These are phyloP conservation scores for Atrina japonica DNA, from an alignment of 2,888 invertebrate genomes.

Conservation along the genomic window DNA sequence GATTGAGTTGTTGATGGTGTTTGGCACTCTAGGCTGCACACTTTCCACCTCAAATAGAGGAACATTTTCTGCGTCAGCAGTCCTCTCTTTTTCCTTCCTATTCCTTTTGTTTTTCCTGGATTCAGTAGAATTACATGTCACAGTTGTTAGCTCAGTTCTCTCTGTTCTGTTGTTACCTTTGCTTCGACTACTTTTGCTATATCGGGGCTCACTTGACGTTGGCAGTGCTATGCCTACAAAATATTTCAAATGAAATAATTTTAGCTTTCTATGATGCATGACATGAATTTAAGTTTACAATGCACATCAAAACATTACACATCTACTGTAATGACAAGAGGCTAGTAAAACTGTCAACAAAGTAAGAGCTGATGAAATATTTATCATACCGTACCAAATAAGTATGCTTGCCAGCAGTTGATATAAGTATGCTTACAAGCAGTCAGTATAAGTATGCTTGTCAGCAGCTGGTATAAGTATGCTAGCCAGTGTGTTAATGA, in stretches of 20 bases:
- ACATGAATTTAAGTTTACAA: no score
- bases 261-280: no score
- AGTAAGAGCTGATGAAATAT: neutral
- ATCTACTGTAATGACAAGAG: no score
- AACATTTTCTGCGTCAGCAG: conserved; percentile 37
- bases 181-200: conserved; percentile 51
- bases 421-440: no score
- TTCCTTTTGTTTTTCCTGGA: conserved; percentile 63
- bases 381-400: neutral
- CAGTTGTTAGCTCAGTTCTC: conserved; percentile 32
- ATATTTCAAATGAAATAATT: conserved; percentile 4
- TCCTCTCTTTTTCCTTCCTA: conserved; percentile 51
- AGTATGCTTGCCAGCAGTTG: no score
- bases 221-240: conserved; percentile 59
- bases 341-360: neutral
- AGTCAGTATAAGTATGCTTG: no score
- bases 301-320: no score
- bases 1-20: conserved; percentile 15
- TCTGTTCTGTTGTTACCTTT: conserved; percentile 52
- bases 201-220: conserved; percentile 59
- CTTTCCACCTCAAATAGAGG: conserved; percentile 18
- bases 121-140: conserved; percentile 46
- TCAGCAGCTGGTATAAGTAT: no score
- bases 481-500: no score
- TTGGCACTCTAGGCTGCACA: conserved; percentile 15